Conservation (phyloP, 1,140 invertebrate species). For the Zophobas morio region DNA sequence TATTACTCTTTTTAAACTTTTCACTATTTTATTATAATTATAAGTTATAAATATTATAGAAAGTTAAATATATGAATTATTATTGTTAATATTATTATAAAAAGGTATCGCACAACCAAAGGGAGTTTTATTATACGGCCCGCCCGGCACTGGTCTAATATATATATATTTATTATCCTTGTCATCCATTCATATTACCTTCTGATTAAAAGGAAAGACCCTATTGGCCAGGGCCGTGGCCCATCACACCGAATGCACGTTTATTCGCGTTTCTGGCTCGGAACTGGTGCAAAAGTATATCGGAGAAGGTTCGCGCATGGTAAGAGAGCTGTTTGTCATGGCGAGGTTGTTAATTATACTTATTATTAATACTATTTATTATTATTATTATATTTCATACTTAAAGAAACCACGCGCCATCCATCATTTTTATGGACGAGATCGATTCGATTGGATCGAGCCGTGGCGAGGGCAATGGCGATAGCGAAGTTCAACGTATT, state of each 20-base stretch:
- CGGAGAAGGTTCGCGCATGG: constrained; percentile 99
- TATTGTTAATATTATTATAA: no score
- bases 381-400: no score
- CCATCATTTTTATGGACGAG: constrained; percentile 99
- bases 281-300: constrained; percentile 99
- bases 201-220: no score
- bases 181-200: no score
- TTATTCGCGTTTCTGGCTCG: constrained; percentile 98
- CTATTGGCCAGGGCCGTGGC: constrained; percentile 97
- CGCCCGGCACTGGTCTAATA: constrained; percentile 89
- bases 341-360: no score
- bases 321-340: constrained; percentile 99
- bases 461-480: constrained; percentile 96
- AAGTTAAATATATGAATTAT: no score
- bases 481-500: constrained; percentile 99
- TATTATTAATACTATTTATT: no score
- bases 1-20: no score
- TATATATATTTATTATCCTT: no score
- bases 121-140: constrained; percentile 98
- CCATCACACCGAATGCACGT: constrained; percentile 99
- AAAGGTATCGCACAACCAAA: constrained; percentile 99
- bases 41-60: no score
- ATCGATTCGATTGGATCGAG: constrained; percentile 99
- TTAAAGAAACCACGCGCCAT: constrained; percentile 99
- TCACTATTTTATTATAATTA: no score